Evolutionary conservation across 2,113 vertebrate genomes (phyloP), one percentile per base, ranked within the genome.

Genomic region (Hiodon tergisus): DNA sequence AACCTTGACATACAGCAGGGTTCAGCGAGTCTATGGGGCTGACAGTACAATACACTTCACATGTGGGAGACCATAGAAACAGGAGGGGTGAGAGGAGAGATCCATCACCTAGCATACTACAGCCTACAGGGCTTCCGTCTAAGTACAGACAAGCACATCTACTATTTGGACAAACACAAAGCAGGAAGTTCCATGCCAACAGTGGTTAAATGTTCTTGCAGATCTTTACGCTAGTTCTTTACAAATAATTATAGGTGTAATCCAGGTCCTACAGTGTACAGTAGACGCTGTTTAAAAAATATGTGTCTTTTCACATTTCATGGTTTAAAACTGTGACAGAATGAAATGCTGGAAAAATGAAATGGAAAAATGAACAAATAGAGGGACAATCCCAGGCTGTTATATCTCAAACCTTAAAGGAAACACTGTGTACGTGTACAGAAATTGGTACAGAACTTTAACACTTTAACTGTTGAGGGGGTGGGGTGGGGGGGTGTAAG

Each of bases 371-470:
- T 69, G 5, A 54, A 60, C 50, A 46, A 48, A 0, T 70, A 61
- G 10, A 73, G 57, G 48, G 48, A 17, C 71, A 5, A 4, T 61
- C 54, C 8, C 10, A 54, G 5, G 63, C 16, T 46, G 13, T n/a
- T 53, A 52, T 66, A 10, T 54, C 50, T 50, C 46, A 31, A 54
- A 47, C 4, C 57, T 69, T 66, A 52, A 52, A 17, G 16, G 52
- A 65, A 69, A 51, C 14, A 71, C 60, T 76, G 87, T 87, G 86
- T 86, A 90, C 89, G 90, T 87, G 83, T 90, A 91, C 88, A 91
- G 76, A 86, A 85, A 87, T 89, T 89, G 89, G 85, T 86, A 89
- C 82, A 92, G 88, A 91, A 90, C 89, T 88, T 62, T 70, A 74
- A 69, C 76, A 77, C 74, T 71, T 80, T 81, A 82, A 76, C 85